A percentile compares a stretch with the other conserved stretches of the same genome.
phyloP scores from a whole-genome alignment of 2,113 vertebrate species.

The Eolophus roseicapilla region DNA sequence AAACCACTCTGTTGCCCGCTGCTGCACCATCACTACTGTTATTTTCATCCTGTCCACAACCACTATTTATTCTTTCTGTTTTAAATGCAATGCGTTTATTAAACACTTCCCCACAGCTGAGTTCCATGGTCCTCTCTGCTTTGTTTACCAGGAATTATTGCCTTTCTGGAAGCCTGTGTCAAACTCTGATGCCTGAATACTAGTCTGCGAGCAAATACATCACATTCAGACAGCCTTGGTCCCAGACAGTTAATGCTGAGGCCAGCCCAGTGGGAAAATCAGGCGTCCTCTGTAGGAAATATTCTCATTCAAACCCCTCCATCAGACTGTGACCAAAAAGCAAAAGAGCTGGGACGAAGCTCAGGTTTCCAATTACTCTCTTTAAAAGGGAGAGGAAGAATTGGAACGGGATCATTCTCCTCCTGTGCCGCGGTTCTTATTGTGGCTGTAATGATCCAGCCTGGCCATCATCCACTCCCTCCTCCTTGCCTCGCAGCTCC shows the following conservation, averaged over 20 bases:
- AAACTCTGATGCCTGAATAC: neutral
- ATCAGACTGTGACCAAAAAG: neutral
- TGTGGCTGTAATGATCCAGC: constrained; percentile 26
- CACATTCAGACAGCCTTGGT: neutral
- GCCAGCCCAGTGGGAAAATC: constrained; percentile 24
- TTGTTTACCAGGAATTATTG: constrained; percentile 22
- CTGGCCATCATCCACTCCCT: constrained; percentile 19
- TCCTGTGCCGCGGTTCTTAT: neutral
- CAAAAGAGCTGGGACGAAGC: constrained; percentile 12
- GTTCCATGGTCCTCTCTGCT: neutral
- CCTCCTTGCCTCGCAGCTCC: constrained; percentile 29
- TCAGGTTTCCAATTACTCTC: constrained; percentile 38
- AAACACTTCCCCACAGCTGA: neutral
- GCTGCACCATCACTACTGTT: neutral
- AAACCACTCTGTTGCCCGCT: neutral
- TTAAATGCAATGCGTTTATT: neutral
- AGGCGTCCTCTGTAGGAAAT: neutral
- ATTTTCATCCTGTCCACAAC: neutral
- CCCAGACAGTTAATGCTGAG: neutral
- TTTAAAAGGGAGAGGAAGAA: constrained; percentile 26
- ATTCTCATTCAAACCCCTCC: constrained; percentile 40
- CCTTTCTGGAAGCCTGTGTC: neutral
- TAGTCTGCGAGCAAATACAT: neutral
- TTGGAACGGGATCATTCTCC: constrained; percentile 26
- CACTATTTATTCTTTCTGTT: neutral